Conservation (phyloP, 2,888 invertebrate genomes). For the Ceraclea dissimilis region DNA sequence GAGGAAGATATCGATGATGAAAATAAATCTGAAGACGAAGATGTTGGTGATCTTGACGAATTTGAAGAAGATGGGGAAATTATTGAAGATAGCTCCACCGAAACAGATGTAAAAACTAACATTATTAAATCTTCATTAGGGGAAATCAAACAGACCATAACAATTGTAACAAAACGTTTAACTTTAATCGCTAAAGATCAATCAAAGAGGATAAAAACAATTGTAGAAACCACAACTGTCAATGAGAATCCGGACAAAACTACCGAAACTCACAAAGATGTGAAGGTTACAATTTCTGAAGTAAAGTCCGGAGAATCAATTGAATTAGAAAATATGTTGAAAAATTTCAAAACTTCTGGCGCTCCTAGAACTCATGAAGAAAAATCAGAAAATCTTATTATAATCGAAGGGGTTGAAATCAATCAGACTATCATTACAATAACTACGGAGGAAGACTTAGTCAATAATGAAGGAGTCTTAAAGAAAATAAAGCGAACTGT, state of each 20-base stretch:
- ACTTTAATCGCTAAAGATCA: constrained; percentile 35
- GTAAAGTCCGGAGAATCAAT: no score
- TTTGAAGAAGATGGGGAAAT: constrained; percentile 31
- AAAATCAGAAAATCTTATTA: constrained; percentile 30
- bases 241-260: constrained; percentile 45
- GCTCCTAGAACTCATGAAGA: constrained; percentile 39
- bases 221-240: constrained; percentile 39
- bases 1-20: no score
- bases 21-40: constrained; percentile 26
- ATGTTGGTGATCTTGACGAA: not conserved
- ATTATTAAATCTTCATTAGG: constrained; percentile 39
- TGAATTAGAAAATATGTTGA: constrained; percentile 37
- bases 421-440: constrained; percentile 38
- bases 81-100: constrained; percentile 42
- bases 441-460: constrained; percentile 37
- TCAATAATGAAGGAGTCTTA: constrained; percentile 33
- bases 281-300: constrained; percentile 42
- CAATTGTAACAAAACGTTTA: constrained; percentile 43
- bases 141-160: constrained; percentile 42
- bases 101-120: constrained; percentile 44
- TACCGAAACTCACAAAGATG: constrained; percentile 39
- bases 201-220: constrained; percentile 40
- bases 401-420: constrained; percentile 27
- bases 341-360: constrained; percentile 30
- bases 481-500: constrained; percentile 41